phyloP scores from a whole-genome alignment of 2,797 vertebrate species.

The Lepus oiostolus region DNA sequence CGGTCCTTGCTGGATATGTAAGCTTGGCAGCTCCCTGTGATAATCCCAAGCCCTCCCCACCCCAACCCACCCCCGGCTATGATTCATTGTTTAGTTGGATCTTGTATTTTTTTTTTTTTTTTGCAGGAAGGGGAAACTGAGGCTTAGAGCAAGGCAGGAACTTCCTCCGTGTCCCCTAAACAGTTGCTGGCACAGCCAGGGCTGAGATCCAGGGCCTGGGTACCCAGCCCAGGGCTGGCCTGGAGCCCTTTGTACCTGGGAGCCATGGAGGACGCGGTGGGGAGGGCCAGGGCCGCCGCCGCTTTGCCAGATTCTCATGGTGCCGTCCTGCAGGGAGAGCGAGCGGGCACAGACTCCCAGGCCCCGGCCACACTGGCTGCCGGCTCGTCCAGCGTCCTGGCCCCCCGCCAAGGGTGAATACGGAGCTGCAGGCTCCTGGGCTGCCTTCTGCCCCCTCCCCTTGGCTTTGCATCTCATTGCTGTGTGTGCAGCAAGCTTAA shows the following conservation, averaged over 20 bases:
- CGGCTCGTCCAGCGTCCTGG: slow-evolving; percentile 66
- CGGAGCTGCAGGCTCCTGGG: slow-evolving; percentile 62
- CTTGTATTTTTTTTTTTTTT: slow-evolving; percentile 36
- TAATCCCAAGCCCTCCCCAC: background rate
- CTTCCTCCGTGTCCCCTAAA: background rate
- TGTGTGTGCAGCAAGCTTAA: slow-evolving; percentile 73
- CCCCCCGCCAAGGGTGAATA: slow-evolving; percentile 57
- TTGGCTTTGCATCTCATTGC: slow-evolving; percentile 75
- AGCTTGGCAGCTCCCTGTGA: background rate
- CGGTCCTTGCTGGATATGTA: background rate
- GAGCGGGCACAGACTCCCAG: slow-evolving; percentile 6
- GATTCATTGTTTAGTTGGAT: background rate
- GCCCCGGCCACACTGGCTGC: slow-evolving; percentile 2
- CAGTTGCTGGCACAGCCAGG: background rate
- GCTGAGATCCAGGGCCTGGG: background rate
- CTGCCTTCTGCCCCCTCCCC: slow-evolving; percentile 52
- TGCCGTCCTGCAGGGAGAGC: slow-evolving; percentile 34
- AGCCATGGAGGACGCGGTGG: background rate
- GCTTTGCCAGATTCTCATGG: background rate
- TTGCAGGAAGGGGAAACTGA: slow-evolving; percentile 27
- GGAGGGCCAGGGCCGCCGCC: background rate
- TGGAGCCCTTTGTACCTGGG: background rate
- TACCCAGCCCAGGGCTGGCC: background rate
- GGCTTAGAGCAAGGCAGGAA: background rate
- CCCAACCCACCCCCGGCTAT: too few species aligned